Evolutionary conservation across 2,888 invertebrate genomes (phyloP).

Genomic region (Noctua janthina): DNA sequence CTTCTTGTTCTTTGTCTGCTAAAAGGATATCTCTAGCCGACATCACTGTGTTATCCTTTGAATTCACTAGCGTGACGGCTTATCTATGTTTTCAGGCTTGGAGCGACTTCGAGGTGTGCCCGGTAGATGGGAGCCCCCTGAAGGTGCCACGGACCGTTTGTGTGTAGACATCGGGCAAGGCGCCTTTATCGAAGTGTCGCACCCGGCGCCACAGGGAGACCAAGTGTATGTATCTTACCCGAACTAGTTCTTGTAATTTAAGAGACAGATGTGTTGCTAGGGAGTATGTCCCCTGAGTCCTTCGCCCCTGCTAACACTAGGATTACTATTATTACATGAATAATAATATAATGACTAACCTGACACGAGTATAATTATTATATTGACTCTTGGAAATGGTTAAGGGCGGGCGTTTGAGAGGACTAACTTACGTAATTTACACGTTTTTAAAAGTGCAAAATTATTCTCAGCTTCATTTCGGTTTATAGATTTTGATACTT

Average conservation of each 20-base stretch:
- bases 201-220: constrained; percentile 92
- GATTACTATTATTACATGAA: background rate
- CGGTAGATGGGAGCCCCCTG: constrained; percentile 93
- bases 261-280: background rate
- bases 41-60: background rate
- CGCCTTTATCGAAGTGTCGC: constrained; percentile 97
- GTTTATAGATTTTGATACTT: background rate
- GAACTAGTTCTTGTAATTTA: background rate
- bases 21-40: background rate
- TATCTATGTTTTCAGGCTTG: constrained; percentile 73
- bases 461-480: background rate
- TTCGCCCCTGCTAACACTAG: background rate
- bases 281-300: background rate
- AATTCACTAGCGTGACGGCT: background rate
- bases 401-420: no score
- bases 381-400: no score
- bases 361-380: background rate
- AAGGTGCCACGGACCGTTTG: constrained; percentile 95
- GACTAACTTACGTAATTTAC: no score
- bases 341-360: background rate
- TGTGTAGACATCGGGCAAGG: constrained; percentile 97
- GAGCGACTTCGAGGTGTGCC: constrained; percentile 83
- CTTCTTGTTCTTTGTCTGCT: background rate
- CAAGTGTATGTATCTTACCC: constrained; percentile 74
- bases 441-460: background rate